phyloP scores from a whole-genome alignment of 1,140 invertebrate genomes.

The Thaumetopoea pityocampa region DNA sequence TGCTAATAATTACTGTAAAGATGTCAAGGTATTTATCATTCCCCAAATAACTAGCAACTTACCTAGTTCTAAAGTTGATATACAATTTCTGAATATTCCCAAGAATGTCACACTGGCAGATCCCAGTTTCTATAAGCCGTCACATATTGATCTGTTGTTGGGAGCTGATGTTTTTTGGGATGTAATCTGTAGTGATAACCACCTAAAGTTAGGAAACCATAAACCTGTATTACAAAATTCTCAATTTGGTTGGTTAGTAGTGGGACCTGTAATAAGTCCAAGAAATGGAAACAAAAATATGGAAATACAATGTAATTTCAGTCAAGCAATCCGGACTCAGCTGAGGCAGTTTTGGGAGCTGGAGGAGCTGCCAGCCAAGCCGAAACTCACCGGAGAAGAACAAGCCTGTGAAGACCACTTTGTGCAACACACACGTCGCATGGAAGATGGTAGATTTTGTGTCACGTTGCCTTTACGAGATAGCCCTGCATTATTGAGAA shows the following conservation, averaged over 20 bases:
- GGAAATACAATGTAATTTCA: neutral
- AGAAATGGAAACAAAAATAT: neutral
- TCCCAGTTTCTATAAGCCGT: constrained; percentile 1
- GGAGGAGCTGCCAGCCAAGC: constrained; percentile 10
- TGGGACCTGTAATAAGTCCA: neutral
- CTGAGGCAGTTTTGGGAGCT: constrained; percentile 17
- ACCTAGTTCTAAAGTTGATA: constrained; percentile 3
- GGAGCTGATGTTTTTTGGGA: constrained; percentile 6
- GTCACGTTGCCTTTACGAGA: constrained; percentile 32
- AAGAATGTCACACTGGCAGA: constrained; percentile 1
- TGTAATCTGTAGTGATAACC: neutral
- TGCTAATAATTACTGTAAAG: neutral
- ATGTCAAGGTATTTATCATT: neutral
- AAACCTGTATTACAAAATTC: constrained; percentile 3
- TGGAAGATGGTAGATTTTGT: constrained; percentile 31
- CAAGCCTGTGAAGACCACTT: constrained; percentile 22
- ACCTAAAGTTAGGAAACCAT: constrained; percentile 1
- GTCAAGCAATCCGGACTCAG: neutral
- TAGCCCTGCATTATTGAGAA: constrained; percentile 24
- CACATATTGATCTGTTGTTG: constrained; percentile 1
- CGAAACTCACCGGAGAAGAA: constrained; percentile 3
- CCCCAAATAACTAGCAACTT: constrained; percentile 1
- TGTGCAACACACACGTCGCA: constrained; percentile 17
- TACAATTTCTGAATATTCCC: neutral
- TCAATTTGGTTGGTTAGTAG: constrained; percentile 3